A percentile compares a stretch with the other conserved stretches of the same genome.
phyloP scores from a whole-genome alignment of 1,140 invertebrate genomes.

The Chionoecetes opilio region DNA sequence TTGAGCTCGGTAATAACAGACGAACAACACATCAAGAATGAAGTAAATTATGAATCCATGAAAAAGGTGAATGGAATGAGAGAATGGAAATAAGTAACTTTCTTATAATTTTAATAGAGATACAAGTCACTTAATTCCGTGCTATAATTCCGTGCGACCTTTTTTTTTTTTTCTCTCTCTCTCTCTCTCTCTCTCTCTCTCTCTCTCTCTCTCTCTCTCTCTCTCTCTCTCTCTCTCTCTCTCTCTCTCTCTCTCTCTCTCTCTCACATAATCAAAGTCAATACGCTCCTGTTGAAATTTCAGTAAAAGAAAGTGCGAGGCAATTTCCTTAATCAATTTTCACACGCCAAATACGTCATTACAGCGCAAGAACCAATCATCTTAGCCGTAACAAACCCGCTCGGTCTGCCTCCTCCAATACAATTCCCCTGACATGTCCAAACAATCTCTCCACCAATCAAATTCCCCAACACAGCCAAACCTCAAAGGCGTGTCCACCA shows the following conservation, averaged over 20 bases:
- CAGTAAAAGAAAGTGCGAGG: neutral
- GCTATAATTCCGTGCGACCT: neutral
- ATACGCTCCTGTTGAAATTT: neutral
- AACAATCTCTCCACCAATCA: slow-evolving; percentile 56
- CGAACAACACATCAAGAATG: too few relatives aligned
- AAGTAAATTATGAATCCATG: too few relatives aligned
- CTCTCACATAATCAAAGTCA: neutral
- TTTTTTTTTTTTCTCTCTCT: too few relatives aligned
- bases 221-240: neutral
- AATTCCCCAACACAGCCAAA: slow-evolving; percentile 57
- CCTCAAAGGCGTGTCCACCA: slow-evolving; percentile 51
- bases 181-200: neutral
- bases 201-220: neutral
- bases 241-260: neutral
- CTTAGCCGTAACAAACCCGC: slow-evolving; percentile 31
- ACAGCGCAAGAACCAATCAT: slow-evolving; percentile 43
- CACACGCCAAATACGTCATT: slow-evolving; percentile 37
- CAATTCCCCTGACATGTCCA: slow-evolving; percentile 40
- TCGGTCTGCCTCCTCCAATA: slow-evolving; percentile 17
- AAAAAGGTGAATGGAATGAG: too few relatives aligned
- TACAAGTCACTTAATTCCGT: neutral
- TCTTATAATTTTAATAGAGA: neutral
- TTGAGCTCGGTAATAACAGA: too few relatives aligned
- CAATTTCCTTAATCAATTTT: neutral
- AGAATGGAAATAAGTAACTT: neutral